Evolutionary conservation across 2,888 invertebrate genomes (phyloP), one percentile per base, ranked within the genome.

Genomic region (Nematopogon swammerdamellus): DNA sequence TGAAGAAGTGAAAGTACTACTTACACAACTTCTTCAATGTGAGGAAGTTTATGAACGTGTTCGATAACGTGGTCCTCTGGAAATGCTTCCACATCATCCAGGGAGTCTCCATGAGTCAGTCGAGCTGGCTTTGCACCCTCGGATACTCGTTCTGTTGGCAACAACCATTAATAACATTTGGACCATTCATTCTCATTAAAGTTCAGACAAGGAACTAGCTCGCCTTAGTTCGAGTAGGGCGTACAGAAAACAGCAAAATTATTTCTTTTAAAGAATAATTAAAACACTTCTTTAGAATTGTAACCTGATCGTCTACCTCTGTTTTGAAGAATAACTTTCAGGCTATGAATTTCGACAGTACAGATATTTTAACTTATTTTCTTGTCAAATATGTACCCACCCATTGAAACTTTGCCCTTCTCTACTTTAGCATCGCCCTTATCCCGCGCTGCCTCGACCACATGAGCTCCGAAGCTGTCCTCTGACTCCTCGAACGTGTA

Each of bases 401-500:
- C n/a, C n/a, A n/a, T n/a, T n/a, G n/a, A n/a, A n/a, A 36, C n/a
- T 14, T 36, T 36, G 18, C 59, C 44, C 55, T 63, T 71, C 11
- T 70, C 72, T 14, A 36, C 11, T 54, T 65, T 73, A 11, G 66
- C n/a, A n/a, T n/a, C n/a, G n/a, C n/a, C n/a, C n/a, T n/a, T n/a
- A n/a, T n/a, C n/a, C n/a, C n/a, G n/a, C n/a, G n/a, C 64, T 19
- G 58, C 52, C 54, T 74, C 75, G 18, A 25, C 19, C 29, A 73
- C 64, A 53, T 77, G 73, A 8, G 74, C 71, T 43, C 67, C 72
- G 50, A 80, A 75, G 51, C 80, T 80, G 52, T 80, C 80, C 63
- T 81, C 80, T 1, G 80, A 81, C 56, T 81, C 80, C 56, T 81
- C 80, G 56, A 81, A 81, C 1, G 80, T 81, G 50, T 81, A 81